Conservation (phyloP, 2,113 vertebrate genomes). For the Zosterops borbonicus region DNA sequence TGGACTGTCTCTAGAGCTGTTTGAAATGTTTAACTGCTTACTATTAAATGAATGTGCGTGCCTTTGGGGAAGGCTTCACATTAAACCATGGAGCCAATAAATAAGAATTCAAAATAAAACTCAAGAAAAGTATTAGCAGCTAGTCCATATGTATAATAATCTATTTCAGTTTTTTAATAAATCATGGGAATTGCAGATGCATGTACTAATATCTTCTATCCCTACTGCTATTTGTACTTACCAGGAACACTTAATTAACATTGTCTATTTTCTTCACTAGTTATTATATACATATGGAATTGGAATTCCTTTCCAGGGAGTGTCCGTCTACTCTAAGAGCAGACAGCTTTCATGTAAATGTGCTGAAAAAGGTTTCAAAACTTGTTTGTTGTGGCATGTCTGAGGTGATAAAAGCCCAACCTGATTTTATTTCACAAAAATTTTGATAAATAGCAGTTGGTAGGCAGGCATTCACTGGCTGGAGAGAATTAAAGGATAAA, state of each 20-base stretch:
- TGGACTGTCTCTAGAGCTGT: slow-evolving; percentile 6
- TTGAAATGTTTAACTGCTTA: slow-evolving; percentile 39
- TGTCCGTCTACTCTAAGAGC: background rate
- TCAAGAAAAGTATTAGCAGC: background rate
- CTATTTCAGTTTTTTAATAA: background rate
- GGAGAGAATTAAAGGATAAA: background rate
- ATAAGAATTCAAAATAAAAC: background rate
- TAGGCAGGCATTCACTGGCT: background rate
- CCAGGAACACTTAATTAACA: background rate
- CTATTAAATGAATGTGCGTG: slow-evolving; percentile 7
- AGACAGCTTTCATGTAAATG: background rate
- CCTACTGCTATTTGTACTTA: background rate
- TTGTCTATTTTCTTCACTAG: background rate
- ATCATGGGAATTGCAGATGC: background rate
- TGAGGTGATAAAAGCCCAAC: background rate
- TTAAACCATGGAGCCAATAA: background rate
- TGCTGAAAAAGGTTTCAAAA: background rate
- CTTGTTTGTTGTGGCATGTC: background rate
- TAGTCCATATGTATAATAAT: background rate
- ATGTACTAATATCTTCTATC: background rate
- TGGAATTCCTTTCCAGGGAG: background rate
- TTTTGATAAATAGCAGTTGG: background rate
- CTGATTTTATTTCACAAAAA: background rate
- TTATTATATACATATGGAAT: background rate
- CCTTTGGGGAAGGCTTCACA: background rate